A percentile compares a stretch with the other conserved stretches of the same genome.
These are phyloP conservation scores for Vulpes ferrilata DNA, from an alignment of 2,113 vertebrate genomes.

Conservation along the genomic window DNA sequence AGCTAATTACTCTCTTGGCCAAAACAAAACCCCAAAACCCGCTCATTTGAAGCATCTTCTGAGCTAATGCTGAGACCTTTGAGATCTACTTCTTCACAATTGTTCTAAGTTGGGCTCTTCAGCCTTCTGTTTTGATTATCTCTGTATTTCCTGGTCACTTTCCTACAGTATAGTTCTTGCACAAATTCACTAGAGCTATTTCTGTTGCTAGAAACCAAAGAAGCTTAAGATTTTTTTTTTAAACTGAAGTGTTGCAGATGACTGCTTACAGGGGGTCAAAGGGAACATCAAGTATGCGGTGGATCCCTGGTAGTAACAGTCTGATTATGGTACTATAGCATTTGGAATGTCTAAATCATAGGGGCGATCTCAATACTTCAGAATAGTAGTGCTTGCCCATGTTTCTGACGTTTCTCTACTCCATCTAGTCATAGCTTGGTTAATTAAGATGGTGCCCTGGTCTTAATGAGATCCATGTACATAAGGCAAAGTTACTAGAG, in stretches of 20 bases:
- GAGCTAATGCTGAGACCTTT: not conserved
- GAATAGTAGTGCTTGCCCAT: not conserved
- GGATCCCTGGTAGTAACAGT: not conserved
- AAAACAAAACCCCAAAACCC: not conserved
- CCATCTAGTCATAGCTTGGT: not conserved
- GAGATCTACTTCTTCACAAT: not conserved
- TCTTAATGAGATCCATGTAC: not conserved
- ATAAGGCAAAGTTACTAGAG: constrained; percentile 26
- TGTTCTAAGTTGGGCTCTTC: not conserved
- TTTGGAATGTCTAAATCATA: not conserved
- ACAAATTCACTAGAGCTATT: not conserved
- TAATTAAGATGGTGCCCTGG: not conserved
- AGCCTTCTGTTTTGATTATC: not conserved
- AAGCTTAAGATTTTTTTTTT: not conserved
- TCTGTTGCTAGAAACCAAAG: not conserved
- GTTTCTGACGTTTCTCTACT: constrained; percentile 24
- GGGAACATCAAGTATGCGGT: not conserved
- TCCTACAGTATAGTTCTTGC: not conserved
- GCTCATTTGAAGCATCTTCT: not conserved
- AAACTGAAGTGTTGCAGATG: not conserved
- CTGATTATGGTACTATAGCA: not conserved
- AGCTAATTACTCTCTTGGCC: not conserved
- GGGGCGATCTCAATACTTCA: not conserved
- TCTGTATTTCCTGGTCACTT: not conserved
- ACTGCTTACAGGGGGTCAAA: not conserved